A percentile compares a stretch with the other conserved stretches of the same genome.
phyloP scores from a whole-genome alignment of 2,113 vertebrate species.

The Formicarius rufipectus region DNA sequence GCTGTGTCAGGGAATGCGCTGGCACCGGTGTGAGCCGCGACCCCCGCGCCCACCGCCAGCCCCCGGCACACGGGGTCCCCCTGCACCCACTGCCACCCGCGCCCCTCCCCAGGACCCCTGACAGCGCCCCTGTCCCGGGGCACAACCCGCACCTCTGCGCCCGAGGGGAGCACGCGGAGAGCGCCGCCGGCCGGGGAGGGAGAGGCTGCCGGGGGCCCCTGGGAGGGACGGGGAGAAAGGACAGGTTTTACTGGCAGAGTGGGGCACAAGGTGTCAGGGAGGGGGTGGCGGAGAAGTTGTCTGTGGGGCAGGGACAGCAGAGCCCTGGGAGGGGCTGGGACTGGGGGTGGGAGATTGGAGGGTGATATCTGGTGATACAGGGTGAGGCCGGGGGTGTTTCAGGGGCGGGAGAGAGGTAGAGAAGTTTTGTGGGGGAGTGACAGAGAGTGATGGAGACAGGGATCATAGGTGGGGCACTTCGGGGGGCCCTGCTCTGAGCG shows the following conservation, averaged over 20 bases:
- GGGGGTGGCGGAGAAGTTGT: neutral
- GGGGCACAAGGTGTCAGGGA: neutral
- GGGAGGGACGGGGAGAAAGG: neutral
- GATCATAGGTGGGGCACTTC: fast-evolving
- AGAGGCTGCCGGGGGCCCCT: neutral
- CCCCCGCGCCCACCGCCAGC: too few species aligned
- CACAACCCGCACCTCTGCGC: fast-evolving
- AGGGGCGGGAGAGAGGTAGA: too few species aligned
- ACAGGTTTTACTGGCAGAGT: neutral
- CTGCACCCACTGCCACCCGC: neutral
- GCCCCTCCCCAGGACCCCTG: neutral
- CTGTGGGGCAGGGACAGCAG: neutral
- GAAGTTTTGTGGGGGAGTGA: neutral
- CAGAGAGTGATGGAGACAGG: too few species aligned
- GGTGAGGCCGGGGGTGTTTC: neutral
- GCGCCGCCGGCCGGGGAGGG: neutral
- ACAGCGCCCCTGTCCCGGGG: neutral
- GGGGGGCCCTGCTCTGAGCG: neutral
- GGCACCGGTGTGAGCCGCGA: fast-evolving
- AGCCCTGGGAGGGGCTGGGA: neutral
- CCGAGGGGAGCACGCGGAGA: too few species aligned
- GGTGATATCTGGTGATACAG: too few species aligned
- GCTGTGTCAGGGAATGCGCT: fast-evolving
- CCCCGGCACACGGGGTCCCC: neutral
- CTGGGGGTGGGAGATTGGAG: neutral